A percentile compares a stretch with the other conserved stretches of the same genome.
Conservation (phyloP, 2,888 invertebrate species). For the Drosophila meridionalis region DNA sequence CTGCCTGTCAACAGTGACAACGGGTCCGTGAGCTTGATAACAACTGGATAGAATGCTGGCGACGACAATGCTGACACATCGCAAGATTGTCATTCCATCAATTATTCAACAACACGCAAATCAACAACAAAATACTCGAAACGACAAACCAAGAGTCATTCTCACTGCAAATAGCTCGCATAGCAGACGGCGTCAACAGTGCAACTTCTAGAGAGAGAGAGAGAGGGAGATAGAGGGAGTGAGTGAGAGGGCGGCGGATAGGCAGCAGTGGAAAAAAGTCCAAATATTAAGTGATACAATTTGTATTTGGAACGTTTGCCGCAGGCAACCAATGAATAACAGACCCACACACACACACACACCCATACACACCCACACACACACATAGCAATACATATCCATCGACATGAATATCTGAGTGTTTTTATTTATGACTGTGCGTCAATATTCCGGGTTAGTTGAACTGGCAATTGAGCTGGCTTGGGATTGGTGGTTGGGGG, state of each 20-base stretch:
- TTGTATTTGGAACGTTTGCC: conserved; percentile 66
- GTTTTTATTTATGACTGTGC: conserved; percentile 76
- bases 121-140: conserved; percentile 68
- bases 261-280: conserved; percentile 17
- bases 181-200: conserved; percentile 39
- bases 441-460: conserved; percentile 54
- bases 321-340: conserved; percentile 67
- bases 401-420: conserved; percentile 76
- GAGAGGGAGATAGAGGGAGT: not conserved
- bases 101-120: conserved; percentile 77
- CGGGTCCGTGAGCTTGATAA: conserved; percentile 50
- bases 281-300: conserved; percentile 75
- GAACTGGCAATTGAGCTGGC: conserved; percentile 10
- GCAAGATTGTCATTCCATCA: conserved; percentile 77
- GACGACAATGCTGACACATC: conserved; percentile 76
- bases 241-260: conserved; percentile 1
- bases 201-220: conserved; percentile 11
- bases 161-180: conserved; percentile 41
- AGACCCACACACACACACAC: conserved; percentile 9
- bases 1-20: conserved; percentile 5
- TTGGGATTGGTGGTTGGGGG: no score
- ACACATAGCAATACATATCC: conserved; percentile 9
- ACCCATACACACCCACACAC: not conserved
- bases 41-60: conserved; percentile 46
- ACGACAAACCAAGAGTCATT: conserved; percentile 60